Evolutionary conservation across 2,113 vertebrate species (phyloP).

Genomic region (Nesospiza acunhae): DNA sequence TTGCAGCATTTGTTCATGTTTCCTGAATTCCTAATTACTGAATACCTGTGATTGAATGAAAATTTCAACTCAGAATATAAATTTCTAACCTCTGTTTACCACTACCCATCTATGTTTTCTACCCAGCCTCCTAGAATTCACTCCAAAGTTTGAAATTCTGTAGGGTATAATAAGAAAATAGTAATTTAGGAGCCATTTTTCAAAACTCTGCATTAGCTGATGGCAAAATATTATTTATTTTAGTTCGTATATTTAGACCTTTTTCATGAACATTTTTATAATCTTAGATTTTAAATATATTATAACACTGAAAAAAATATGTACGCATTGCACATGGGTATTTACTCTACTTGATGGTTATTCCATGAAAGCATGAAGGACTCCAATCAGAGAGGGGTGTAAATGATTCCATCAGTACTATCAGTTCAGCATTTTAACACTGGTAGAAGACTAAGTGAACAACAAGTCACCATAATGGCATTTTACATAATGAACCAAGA

Average conservation of each 20-base stretch:
- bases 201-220: background rate
- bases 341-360: background rate
- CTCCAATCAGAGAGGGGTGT: background rate
- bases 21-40: background rate
- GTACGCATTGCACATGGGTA: background rate
- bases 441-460: background rate
- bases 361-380: background rate
- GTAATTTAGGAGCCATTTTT: background rate
- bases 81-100: background rate
- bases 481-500: background rate
- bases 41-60: background rate
- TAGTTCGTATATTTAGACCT: fast-evolving
- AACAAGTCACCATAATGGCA: background rate
- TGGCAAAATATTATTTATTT: background rate
- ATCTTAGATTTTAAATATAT: background rate
- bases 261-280: background rate
- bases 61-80: background rate
- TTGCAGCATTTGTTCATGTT: background rate
- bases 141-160: background rate
- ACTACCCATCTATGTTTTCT: background rate
- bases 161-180: background rate
- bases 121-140: background rate
- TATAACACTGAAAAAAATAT: background rate
- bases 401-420: background rate
- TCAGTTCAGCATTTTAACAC: background rate